Evolutionary conservation across 2,888 invertebrate species (phyloP).

Genomic region (Ganaspis brasiliensis): DNA sequence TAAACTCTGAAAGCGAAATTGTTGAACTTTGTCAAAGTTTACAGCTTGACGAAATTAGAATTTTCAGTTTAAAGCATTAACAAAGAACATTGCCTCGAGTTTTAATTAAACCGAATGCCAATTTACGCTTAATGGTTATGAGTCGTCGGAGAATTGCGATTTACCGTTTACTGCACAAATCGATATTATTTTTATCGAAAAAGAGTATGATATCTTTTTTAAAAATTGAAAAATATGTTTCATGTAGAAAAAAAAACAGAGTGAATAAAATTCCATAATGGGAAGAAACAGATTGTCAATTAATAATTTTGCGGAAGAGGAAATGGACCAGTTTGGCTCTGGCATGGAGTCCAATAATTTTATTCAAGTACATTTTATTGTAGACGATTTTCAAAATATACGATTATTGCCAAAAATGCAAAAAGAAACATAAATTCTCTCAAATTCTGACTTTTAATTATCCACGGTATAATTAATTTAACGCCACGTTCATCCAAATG

Average conservation of each 20-base stretch:
- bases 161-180: not conserved
- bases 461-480: not conserved
- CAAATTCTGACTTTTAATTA: not conserved
- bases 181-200: too few species aligned
- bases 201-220: too few species aligned
- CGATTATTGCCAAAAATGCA: constrained; percentile 5
- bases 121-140: not conserved
- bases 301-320: constrained; percentile 14
- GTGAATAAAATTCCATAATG: not conserved
- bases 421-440: not conserved
- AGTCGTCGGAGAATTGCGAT: not conserved
- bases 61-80: constrained; percentile 6
- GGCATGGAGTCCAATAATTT: constrained; percentile 6
- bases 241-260: not conserved
- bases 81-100: constrained; percentile 6
- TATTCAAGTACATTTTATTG: constrained; percentile 29
- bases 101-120: constrained; percentile 5
- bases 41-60: constrained; percentile 9
- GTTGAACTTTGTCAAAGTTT: constrained; percentile 15
- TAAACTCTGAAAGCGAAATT: constrained; percentile 8
- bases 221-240: not conserved
- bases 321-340: constrained; percentile 29
- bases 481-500: too few species aligned
- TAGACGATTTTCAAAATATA: not conserved
- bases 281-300: constrained; percentile 8